These are phyloP conservation scores for Xanthorhoe spadicearia DNA, from an alignment of 2,888 invertebrate species.

Conservation along the genomic window DNA sequence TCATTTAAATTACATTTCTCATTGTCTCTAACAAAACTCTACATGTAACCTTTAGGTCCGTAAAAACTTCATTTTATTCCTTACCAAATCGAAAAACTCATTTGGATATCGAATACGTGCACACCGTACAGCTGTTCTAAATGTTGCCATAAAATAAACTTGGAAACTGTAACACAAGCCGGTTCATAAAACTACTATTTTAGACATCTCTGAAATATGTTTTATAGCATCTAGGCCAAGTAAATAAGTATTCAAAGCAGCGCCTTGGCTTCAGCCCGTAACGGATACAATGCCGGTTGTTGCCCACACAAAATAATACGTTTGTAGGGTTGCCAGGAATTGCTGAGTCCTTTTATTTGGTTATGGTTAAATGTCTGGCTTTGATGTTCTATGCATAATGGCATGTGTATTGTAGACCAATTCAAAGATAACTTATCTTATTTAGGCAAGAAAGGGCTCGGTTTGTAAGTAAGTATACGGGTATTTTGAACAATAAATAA, in stretches of 20 bases:
- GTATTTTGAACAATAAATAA: too few species aligned
- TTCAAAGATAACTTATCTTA: too few species aligned
- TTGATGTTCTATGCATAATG: not conserved
- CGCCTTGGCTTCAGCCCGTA: conserved; percentile 18
- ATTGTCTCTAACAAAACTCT: too few species aligned
- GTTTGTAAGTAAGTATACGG: too few species aligned
- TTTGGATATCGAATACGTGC: not conserved
- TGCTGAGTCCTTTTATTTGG: not conserved
- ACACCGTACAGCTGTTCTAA: not conserved
- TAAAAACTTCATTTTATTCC: too few species aligned
- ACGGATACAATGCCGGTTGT: conserved; percentile 17
- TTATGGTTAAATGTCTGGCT: not conserved
- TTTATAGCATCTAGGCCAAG: conserved; percentile 18
- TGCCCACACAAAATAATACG: conserved; percentile 19
- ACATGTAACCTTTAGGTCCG: too few species aligned
- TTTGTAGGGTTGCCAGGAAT: conserved; percentile 22
- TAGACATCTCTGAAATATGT: conserved; percentile 6
- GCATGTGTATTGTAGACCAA: not conserved
- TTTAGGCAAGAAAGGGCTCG: too few species aligned
- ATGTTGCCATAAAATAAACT: not conserved
- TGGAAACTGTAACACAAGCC: not conserved
- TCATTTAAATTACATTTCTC: too few species aligned
- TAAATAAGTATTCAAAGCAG: conserved; percentile 27
- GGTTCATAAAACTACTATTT: conserved; percentile 3
- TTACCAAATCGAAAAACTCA: too few species aligned